Evolutionary conservation across 2,797 vertebrate species (phyloP).

Genomic region (Antennarius maculatus): DNA sequence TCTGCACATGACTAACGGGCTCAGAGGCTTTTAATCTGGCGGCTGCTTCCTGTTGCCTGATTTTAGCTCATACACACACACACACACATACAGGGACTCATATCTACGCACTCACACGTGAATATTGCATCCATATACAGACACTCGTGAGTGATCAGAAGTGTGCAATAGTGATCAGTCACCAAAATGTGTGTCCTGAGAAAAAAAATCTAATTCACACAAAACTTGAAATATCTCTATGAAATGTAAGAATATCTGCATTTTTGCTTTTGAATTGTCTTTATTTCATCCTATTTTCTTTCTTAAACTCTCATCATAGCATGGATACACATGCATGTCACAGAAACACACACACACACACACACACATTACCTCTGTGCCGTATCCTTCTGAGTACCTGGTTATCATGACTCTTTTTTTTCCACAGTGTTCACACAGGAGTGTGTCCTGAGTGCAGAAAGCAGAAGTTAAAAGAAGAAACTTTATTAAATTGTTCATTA

Average conservation of each 20-base stretch:
- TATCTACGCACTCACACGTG: neutral
- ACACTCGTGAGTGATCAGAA: no score
- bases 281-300: no score
- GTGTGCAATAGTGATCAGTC: no score
- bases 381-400: slow-evolving; percentile 83
- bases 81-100: no score
- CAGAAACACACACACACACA: neutral
- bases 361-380: slow-evolving; percentile 79
- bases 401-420: slow-evolving; percentile 70
- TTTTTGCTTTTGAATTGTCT: no score
- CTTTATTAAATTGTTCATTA: no score
- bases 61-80: neutral
- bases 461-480: neutral
- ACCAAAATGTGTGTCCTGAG: no score
- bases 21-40: slow-evolving; percentile 16
- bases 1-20: slow-evolving; percentile 34
- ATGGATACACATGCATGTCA: no score
- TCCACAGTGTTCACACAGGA: slow-evolving; percentile 75
- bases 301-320: no score
- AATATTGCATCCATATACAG: neutral
- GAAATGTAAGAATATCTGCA: no score
- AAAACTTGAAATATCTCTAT: no score
- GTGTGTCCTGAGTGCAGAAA: slow-evolving; percentile 56
- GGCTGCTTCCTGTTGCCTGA: neutral
- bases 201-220: no score